phyloP scores from a whole-genome alignment of 1,140 invertebrate species.

The Lamellibrachia luymesi region DNA sequence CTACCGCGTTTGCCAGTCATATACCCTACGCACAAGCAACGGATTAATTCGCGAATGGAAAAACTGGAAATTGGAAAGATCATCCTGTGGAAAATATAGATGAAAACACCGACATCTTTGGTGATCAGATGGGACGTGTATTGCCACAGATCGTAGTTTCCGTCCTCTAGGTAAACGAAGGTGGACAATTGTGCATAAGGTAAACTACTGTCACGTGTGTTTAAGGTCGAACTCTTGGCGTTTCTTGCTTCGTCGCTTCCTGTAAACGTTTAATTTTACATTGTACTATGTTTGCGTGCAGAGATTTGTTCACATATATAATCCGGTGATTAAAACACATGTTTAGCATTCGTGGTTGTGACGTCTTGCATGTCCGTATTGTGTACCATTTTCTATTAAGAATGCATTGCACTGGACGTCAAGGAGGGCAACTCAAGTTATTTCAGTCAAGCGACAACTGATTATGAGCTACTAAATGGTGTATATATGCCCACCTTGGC shows the following conservation, averaged over 20 bases:
- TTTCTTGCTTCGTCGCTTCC: background rate
- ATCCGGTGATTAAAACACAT: no score
- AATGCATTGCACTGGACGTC: no score
- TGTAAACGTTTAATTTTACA: background rate
- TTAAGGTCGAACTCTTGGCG: no score
- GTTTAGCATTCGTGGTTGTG: no score
- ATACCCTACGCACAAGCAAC: background rate
- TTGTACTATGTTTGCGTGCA: background rate
- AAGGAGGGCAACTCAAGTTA: no score
- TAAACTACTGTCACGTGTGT: background rate
- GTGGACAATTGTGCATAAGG: background rate
- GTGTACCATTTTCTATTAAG: no score
- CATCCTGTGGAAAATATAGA: background rate
- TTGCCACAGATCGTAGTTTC: background rate
- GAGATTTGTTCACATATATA: background rate
- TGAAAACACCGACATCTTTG: background rate
- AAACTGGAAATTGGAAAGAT: background rate
- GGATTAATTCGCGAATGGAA: background rate
- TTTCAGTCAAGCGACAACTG: no score
- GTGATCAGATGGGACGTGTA: background rate
- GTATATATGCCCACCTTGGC: no score
- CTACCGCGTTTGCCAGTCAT: background rate
- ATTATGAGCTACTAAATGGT: no score
- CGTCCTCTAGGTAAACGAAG: background rate
- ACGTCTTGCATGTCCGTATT: no score